Conservation (phyloP, 2,113 vertebrate species). For the Planiliza haematocheilus region DNA sequence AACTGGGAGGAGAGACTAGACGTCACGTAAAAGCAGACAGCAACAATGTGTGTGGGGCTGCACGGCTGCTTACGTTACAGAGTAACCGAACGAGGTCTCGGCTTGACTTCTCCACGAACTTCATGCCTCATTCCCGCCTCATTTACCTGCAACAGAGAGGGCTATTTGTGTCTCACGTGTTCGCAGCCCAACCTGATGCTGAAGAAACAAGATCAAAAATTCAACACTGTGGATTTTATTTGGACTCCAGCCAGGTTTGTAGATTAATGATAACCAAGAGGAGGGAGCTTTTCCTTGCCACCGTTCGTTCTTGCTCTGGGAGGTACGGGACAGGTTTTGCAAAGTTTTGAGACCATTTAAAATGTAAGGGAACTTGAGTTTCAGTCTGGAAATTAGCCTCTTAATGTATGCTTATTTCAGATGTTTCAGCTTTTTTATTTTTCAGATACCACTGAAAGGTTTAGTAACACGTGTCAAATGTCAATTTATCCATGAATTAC, state of each 20-base stretch:
- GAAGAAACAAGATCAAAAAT: conserved; percentile 34
- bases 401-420: conserved; percentile 1
- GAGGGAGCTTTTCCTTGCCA: too few relatives aligned
- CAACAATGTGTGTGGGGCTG: conserved; percentile 5
- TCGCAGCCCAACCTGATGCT: conserved; percentile 28
- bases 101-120: conserved; percentile 73
- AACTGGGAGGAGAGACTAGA: background rate
- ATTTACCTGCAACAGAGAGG: conserved; percentile 78
- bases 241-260: conserved; percentile 30
- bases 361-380: background rate
- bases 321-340: too few relatives aligned
- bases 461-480: background rate
- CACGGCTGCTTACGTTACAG: conserved; percentile 32
- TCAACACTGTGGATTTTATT: conserved; percentile 2
- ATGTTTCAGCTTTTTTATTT: background rate
- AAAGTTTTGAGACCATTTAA: too few relatives aligned
- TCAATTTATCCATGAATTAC: too few relatives aligned
- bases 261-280: conserved; percentile 35
- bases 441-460: conserved; percentile 2
- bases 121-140: conserved; percentile 61
- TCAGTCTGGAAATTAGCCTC: conserved; percentile 15
- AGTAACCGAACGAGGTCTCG: conserved; percentile 31
- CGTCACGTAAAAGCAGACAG: conserved; percentile 12
- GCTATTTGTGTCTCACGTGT: conserved; percentile 64
- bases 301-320: too few relatives aligned